Evolutionary conservation across 2,797 vertebrate species (phyloP).

Genomic region (Lateolabrax maculatus): DNA sequence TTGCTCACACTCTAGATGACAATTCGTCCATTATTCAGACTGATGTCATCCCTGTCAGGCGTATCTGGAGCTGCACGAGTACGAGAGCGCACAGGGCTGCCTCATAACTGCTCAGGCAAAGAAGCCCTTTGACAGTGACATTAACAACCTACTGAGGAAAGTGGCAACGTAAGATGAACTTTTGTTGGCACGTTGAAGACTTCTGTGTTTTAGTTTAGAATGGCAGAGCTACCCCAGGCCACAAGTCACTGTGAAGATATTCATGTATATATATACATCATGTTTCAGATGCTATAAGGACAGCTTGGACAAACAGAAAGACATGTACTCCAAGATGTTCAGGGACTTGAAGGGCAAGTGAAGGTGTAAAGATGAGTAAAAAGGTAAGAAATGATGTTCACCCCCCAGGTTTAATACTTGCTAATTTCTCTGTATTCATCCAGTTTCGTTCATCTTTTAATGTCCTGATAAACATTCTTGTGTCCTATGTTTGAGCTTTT

Average conservation of each 20-base stretch:
- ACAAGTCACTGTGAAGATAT: neutral
- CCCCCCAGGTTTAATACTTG: neutral
- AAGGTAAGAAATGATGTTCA: slow-evolving; percentile 34
- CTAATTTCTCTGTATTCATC: neutral
- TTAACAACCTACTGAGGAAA: slow-evolving; percentile 91
- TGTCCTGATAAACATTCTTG: neutral
- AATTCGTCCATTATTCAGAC: slow-evolving; percentile 1
- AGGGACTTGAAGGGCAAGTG: slow-evolving; percentile 38
- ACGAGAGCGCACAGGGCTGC: slow-evolving; percentile 87
- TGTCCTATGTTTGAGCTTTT: neutral
- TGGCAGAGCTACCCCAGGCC: neutral
- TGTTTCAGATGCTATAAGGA: slow-evolving; percentile 74
- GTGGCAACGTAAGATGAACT: slow-evolving; percentile 83
- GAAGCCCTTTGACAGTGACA: slow-evolving; percentile 91
- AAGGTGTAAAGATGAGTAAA: slow-evolving; percentile 36
- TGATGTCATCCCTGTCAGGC: slow-evolving; percentile 82
- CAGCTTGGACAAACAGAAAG: slow-evolving; percentile 78
- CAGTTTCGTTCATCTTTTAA: neutral
- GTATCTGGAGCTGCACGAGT: slow-evolving; percentile 89
- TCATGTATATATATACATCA: neutral
- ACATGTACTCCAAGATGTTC: slow-evolving; percentile 82
- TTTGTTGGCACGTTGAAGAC: neutral
- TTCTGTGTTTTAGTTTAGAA: slow-evolving; percentile 8
- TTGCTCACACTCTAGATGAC: slow-evolving; percentile 1
- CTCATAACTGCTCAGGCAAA: slow-evolving; percentile 88